Evolutionary conservation across 2,888 invertebrate genomes (phyloP).

Genomic region (Neocrepidodera transversa): DNA sequence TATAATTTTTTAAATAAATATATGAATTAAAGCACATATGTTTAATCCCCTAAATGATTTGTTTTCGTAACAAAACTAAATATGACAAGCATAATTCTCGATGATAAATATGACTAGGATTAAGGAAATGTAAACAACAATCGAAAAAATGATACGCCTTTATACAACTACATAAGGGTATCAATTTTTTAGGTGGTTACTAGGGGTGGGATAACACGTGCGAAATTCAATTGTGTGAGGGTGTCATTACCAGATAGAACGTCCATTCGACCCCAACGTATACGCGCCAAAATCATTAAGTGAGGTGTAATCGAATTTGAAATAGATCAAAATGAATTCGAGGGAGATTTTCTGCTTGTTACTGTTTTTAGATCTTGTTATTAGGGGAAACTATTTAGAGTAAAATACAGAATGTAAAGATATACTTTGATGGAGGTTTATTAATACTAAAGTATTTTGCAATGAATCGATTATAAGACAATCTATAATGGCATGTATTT

Average conservation of each 20-base stretch:
- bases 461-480: no score
- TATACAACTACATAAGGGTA: constrained; percentile 19
- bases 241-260: constrained; percentile 52
- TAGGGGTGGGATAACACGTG: constrained; percentile 50
- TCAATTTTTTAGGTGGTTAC: constrained; percentile 41
- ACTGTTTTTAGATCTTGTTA: constrained; percentile 7
- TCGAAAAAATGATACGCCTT: constrained; percentile 36
- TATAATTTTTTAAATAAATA: no score
- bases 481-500: no score
- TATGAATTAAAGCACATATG: constrained; percentile 13
- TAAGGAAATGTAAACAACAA: constrained; percentile 41
- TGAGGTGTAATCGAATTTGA: constrained; percentile 42
- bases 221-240: constrained; percentile 56
- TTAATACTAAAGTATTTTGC: no score
- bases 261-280: constrained; percentile 35
- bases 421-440: no score
- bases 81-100: constrained; percentile 38
- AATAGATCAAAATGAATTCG: constrained; percentile 33
- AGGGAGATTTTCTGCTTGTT: constrained; percentile 20
- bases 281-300: constrained; percentile 39
- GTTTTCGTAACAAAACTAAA: constrained; percentile 21
- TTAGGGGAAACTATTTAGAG: no score
- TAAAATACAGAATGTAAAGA: no score
- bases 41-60: constrained; percentile 14
- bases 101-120: constrained; percentile 42